A percentile compares a stretch with the other conserved stretches of the same genome.
Evolutionary conservation across 1,140 invertebrate species (phyloP).

Genomic region (Caligus rogercresseyi): DNA sequence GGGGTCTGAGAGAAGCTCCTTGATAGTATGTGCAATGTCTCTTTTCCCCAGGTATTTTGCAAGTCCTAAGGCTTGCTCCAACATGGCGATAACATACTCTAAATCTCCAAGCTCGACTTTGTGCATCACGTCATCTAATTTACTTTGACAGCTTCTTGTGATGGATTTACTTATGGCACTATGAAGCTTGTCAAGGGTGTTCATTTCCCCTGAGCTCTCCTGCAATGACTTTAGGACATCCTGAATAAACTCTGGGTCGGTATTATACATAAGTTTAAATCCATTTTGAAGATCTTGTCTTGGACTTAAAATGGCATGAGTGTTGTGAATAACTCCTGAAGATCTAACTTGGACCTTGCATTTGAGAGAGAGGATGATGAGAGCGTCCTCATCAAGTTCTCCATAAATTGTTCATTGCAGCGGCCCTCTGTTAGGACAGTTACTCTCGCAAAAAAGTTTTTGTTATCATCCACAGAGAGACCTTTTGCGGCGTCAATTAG

Average conservation of each 20-base stretch:
- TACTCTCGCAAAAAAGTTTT: constrained; percentile 16
- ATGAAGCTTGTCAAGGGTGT: constrained; percentile 22
- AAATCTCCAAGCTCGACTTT: constrained; percentile 21
- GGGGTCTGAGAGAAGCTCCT: constrained; percentile 40
- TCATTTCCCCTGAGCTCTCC: constrained; percentile 18
- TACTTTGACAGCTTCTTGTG: constrained; percentile 22
- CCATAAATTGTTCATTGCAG: constrained; percentile 18
- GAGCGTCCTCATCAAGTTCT: constrained; percentile 10
- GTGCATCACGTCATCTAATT: constrained; percentile 23
- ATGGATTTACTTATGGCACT: constrained; percentile 21
- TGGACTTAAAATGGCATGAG: constrained; percentile 10
- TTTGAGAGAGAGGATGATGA: background rate
- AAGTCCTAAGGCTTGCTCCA: constrained; percentile 47
- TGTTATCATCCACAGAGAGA: constrained; percentile 18
- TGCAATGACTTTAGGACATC: constrained; percentile 14
- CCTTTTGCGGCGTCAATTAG: constrained; percentile 16
- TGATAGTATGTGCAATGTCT: constrained; percentile 37
- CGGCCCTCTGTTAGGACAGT: constrained; percentile 13
- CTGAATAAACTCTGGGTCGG: constrained; percentile 14
- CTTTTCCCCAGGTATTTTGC: constrained; percentile 48
- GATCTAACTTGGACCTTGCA: background rate
- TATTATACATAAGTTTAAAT: constrained; percentile 13
- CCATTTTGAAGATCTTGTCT: constrained; percentile 8
- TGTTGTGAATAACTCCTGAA: background rate
- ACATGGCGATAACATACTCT: constrained; percentile 34